Base-by-base conservation (phyloP, 2,797 vertebrate species). In the Gymnodraco acuticeps region DNA sequence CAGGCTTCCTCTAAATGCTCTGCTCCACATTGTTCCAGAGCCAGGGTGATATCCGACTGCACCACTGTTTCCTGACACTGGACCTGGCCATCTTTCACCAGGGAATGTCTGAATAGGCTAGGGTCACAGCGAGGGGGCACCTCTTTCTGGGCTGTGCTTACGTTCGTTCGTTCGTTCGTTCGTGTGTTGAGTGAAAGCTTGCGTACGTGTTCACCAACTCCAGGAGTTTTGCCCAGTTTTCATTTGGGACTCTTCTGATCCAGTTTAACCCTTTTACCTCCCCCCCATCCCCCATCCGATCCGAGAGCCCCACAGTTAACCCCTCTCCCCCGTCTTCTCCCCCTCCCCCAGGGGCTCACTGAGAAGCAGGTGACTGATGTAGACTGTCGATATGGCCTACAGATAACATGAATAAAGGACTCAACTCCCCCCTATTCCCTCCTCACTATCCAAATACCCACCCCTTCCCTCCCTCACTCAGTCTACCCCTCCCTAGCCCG, bases 281-380 rank as follows among this genome's bases (percentile, higher is more conserved):
- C 73, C 38, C 38, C 75, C 81, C 78, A 66, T 61, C 77, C 76
- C 77, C 80, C 73, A 55, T 11, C 38, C 45, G 0, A 56, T 77
- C 41, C 27, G 6, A 33, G 60, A 78, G 65, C 74, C 83, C 85
- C 80, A 20, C 56, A 14, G 55, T 76, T 73, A 82, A 65, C 87
- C 88, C 77, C 66, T 53, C 60, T 63, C 66, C 52, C 50, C 51
- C 48, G 2, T 38, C 56, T 10, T 55, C 66, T 27, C 59, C 60
- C 82, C 79, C 81, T 92, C 92, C 80, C 80, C 59, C 48, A 68
- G 76, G 64, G 76, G 77, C 71, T 78, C 52, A 33, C 90, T 87
- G 89, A 90, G 94, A 87, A 94, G 94, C 95, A 97, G 95, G 95
- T 97, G 96, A 97, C 96, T 96, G 96, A 96, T 96, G 95, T 92